phyloP scores from a whole-genome alignment of 2,113 vertebrate genomes.

The Rhynchomys soricoides region DNA sequence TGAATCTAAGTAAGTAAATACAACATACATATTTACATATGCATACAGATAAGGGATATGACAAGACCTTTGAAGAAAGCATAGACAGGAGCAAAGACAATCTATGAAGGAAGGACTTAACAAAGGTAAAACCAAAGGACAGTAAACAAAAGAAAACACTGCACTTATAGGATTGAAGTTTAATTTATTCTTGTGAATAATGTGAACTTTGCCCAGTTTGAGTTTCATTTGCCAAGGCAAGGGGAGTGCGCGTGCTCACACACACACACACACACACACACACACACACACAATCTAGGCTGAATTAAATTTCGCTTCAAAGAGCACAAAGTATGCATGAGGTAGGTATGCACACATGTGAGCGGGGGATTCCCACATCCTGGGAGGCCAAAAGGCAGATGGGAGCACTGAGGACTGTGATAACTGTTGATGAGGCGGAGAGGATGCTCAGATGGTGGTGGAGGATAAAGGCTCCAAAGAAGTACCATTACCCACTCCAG shows the following conservation, averaged over 20 bases:
- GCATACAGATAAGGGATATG: neutral
- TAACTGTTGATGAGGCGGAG: neutral
- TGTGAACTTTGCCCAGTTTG: neutral
- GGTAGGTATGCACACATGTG: neutral
- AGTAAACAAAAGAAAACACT: constrained; percentile 16
- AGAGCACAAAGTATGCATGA: neutral
- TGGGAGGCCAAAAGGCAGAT: neutral
- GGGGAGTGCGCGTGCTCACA: no score
- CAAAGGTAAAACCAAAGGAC: neutral
- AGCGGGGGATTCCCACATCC: neutral
- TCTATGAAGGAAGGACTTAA: neutral
- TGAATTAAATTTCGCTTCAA: constrained; percentile 7
- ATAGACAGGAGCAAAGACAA: neutral
- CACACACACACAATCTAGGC: neutral
- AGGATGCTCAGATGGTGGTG: neutral
- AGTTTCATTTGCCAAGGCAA: neutral
- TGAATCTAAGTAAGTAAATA: neutral
- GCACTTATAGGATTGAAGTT: neutral
- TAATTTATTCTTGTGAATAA: neutral
- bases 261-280: neutral
- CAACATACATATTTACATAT: neutral
- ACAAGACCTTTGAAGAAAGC: constrained; percentile 34
- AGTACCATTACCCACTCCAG: neutral
- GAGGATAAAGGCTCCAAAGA: neutral
- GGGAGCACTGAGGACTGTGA: neutral